Percentiles rank a stretch among this genome's conserved stretches.
Conservation (phyloP, 2,888 invertebrate genomes). For the Drosophila rellima region DNA sequence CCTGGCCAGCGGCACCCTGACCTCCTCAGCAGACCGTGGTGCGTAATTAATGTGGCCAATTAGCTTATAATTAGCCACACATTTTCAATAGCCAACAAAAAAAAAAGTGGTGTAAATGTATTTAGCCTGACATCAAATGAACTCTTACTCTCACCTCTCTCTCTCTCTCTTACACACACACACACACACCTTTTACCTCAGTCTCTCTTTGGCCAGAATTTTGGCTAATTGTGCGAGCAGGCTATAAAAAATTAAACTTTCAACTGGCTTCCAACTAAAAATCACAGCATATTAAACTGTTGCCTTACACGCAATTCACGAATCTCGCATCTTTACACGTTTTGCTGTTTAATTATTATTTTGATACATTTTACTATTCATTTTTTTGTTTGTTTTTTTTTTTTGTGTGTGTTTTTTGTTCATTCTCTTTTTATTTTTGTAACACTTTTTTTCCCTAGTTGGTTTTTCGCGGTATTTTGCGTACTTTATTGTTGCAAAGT, state of each 20-base stretch:
- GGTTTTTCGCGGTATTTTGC: conserved; percentile 46
- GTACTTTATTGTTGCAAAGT: conserved; percentile 58
- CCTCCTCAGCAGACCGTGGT: conserved; percentile 42
- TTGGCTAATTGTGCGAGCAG: conserved; percentile 8
- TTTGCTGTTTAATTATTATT: conserved; percentile 44
- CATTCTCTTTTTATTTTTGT: conserved; percentile 5
- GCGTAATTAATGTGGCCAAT: conserved; percentile 73
- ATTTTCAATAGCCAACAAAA: conserved; percentile 21
- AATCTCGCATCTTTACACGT: conserved; percentile 35
- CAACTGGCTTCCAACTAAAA: conserved; percentile 4
- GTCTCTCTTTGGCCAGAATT: neutral
- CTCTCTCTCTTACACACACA: neutral
- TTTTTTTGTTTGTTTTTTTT: conserved; percentile 4
- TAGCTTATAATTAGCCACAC: conserved; percentile 55
- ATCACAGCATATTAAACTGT: conserved; percentile 15
- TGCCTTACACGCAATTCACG: conserved; percentile 34
- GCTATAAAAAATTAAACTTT: conserved; percentile 9
- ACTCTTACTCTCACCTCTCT: neutral
- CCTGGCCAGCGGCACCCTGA: conserved; percentile 16
- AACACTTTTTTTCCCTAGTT: neutral
- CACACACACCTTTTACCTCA: neutral
- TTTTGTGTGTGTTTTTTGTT: conserved; percentile 7
- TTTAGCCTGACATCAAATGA: too few relatives aligned
- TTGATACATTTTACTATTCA: conserved; percentile 2
- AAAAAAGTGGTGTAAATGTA: neutral